Percentiles rank a stretch among this genome's conserved stretches.
Conservation (phyloP, 2,888 invertebrate genomes). For the Blastobasis lacticolella region DNA sequence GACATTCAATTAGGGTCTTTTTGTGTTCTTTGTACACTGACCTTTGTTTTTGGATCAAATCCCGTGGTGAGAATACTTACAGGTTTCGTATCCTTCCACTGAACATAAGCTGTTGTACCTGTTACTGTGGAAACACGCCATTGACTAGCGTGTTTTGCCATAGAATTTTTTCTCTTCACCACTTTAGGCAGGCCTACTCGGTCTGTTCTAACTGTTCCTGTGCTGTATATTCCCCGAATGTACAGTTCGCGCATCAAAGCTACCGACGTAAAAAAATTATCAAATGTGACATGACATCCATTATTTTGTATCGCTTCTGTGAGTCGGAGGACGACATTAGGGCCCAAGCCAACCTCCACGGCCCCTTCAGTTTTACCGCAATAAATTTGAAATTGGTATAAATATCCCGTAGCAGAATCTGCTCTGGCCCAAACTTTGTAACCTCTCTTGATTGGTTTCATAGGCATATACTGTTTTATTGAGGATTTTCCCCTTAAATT, state of each 20-base stretch:
- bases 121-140: constrained; percentile 15
- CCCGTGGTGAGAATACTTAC: constrained; percentile 18
- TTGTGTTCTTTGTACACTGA: constrained; percentile 8
- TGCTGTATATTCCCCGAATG: constrained; percentile 15
- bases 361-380: constrained; percentile 13
- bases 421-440: constrained; percentile 14
- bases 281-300: constrained; percentile 13
- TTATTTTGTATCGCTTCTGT: constrained; percentile 10
- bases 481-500: constrained; percentile 16
- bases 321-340: constrained; percentile 17
- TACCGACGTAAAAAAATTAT: constrained; percentile 17
- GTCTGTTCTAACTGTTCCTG: constrained; percentile 18
- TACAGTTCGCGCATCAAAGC: constrained; percentile 14
- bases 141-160: constrained; percentile 14
- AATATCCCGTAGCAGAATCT: constrained; percentile 9
- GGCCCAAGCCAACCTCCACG: constrained; percentile 21
- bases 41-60: constrained; percentile 19
- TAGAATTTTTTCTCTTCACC: constrained; percentile 7
- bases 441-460: constrained; percentile 15
- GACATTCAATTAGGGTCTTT: constrained; percentile 13
- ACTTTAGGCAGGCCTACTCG: constrained; percentile 9
- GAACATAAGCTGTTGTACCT: constrained; percentile 16
- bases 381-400: constrained; percentile 20
- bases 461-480: constrained; percentile 12
- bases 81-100: constrained; percentile 19